These are phyloP conservation scores for Leptinotarsa rubiginosa DNA, from an alignment of 2,888 invertebrate species.

Conservation along the genomic window DNA sequence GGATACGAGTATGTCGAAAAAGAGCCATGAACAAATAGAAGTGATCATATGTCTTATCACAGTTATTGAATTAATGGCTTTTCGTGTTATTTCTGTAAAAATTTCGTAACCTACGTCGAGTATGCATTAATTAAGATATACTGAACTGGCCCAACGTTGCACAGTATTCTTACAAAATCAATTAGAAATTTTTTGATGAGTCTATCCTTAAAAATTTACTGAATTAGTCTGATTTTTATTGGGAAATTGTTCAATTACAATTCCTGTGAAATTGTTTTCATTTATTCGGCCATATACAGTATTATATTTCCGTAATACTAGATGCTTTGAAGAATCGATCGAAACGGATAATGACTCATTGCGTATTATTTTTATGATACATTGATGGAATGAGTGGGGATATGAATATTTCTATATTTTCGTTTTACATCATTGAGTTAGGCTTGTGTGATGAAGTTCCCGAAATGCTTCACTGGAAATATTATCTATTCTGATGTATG, in stretches of 20 bases:
- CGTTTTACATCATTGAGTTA: not conserved
- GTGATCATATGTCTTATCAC: not conserved
- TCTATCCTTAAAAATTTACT: not conserved
- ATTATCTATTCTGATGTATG: no score
- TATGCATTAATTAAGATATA: not conserved
- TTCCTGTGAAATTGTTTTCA: not conserved
- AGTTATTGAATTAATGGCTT: not conserved
- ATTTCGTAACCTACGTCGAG: constrained; percentile 40
- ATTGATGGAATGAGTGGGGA: not conserved
- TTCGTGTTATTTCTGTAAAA: not conserved
- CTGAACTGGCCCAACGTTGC: no score
- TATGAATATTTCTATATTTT: not conserved
- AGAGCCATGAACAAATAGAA: not conserved
- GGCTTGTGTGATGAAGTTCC: no score
- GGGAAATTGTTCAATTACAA: not conserved
- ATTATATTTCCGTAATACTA: not conserved
- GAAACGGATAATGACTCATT: not conserved
- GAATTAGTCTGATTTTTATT: not conserved
- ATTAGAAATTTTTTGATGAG: constrained; percentile 7
- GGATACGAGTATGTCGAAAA: not conserved
- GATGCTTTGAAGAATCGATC: not conserved
- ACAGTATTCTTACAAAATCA: constrained; percentile 29
- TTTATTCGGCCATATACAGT: not conserved
- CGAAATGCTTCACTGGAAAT: no score
- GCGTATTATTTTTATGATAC: not conserved